A percentile compares a stretch with the other conserved stretches of the same genome.
Evolutionary conservation across 2,113 vertebrate species (phyloP).

Genomic region (Leucopsar rothschildi): DNA sequence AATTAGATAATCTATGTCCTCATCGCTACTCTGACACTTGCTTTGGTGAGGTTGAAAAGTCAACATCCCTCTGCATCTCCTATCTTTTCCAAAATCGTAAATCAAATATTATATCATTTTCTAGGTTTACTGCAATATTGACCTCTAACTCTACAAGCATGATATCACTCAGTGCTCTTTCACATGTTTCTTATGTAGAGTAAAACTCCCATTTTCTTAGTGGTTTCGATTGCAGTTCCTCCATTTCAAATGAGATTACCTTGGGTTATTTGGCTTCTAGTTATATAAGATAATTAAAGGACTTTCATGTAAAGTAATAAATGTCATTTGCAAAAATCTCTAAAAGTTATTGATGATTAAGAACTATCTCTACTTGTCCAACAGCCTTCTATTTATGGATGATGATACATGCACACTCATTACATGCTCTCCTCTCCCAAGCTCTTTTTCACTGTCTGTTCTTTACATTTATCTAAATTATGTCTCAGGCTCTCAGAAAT

Average conservation of each 20-base stretch:
- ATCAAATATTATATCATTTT: background rate
- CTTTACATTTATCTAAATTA: background rate
- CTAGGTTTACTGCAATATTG: background rate
- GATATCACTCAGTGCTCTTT: background rate
- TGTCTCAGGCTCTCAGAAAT: background rate
- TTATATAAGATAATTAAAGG: background rate
- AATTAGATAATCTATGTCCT: conserved; percentile 35
- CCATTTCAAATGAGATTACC: background rate
- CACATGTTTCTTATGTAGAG: background rate
- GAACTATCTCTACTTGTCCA: background rate
- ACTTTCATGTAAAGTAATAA: background rate
- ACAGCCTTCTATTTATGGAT: background rate
- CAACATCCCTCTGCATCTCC: background rate
- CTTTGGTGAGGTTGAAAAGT: conserved; percentile 17
- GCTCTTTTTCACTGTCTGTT: background rate
- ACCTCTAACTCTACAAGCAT: background rate
- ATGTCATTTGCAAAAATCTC: background rate
- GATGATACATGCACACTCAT: background rate
- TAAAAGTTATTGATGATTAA: background rate
- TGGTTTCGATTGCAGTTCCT: background rate
- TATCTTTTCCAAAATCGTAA: background rate
- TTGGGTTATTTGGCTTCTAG: background rate
- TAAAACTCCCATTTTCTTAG: background rate
- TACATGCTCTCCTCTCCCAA: background rate
- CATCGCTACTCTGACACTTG: background rate